Evolutionary conservation across 2,888 invertebrate species (phyloP), one percentile per base, ranked within the genome.

Genomic region (Drosophila fulvimacula): DNA sequence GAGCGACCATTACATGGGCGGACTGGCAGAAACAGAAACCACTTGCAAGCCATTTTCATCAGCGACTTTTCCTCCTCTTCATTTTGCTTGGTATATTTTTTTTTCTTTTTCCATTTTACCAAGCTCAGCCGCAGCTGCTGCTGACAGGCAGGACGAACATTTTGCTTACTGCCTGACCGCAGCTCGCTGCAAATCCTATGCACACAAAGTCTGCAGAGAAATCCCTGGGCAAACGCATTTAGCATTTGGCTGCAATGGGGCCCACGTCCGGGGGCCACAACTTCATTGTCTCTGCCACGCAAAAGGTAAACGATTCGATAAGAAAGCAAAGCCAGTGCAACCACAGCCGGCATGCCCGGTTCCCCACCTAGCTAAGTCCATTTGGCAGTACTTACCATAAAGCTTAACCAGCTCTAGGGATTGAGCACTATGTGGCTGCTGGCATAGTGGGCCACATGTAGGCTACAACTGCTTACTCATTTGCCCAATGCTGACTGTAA

Each of bases 31-130:
- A 79, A 81, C 87, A 83, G 79, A 87, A 83, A 83, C 85, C 83
- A 83, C 88, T 83, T 83, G 88, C 83, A 82, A 85, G 88, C 78
- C 80, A 83, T 83, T 83, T 83, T 87, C 88, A 84, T 83, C 83
- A 81, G 82, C 88, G 83, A 71, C 69, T 79, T 80, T 79, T 68
- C 38, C 64, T 61, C 24, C 17, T 24, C n/a, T 38, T 19, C 49
- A 49, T 34, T 19, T 32, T 19, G 17, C 32, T 7, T 32, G n/a
- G n/a, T 13, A n/a, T 19, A 7, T 9, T 30, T 7, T 9, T 19
- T 15, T 17, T 11, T 9, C 19, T 11, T 15, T 39, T 48, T 62
- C 27, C 48, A 48, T 51, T 49, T 21, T 17, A 21, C 10, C 9
- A 11, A 10, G 6, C 13, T 1, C 10, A 34, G 13, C 41, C 42